phyloP scores from a whole-genome alignment of 2,113 vertebrate genomes.

The Meles meles region DNA sequence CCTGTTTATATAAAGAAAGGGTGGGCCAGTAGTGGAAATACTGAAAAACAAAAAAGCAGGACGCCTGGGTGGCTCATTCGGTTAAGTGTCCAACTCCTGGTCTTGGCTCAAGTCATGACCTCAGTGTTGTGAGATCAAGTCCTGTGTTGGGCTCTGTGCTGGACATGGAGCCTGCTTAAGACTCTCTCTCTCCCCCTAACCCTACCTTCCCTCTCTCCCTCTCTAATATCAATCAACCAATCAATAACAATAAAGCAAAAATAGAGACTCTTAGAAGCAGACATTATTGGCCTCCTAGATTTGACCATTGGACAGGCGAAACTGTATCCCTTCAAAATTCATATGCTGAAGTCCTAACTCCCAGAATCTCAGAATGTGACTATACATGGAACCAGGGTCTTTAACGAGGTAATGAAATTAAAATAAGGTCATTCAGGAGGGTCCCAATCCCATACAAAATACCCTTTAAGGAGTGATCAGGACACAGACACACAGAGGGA shows the following conservation, averaged over 20 bases:
- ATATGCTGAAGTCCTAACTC: not conserved
- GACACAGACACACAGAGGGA: rapidly evolving
- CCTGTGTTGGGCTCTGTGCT: not conserved
- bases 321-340: not conserved
- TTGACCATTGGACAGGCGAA: not conserved
- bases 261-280: not conserved
- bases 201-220: not conserved
- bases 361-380: not conserved
- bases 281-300: rapidly evolving
- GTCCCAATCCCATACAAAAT: not conserved
- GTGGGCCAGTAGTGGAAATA: rapidly evolving
- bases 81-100: not conserved
- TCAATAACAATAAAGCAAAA: not conserved
- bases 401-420: not conserved
- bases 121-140: not conserved
- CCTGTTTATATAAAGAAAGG: not conserved
- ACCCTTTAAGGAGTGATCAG: too few species aligned
- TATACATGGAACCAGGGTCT: rapidly evolving
- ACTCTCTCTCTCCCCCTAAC: not conserved
- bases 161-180: not conserved
- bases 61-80: rapidly evolving
- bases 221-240: not conserved
- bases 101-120: not conserved
- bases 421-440: not conserved
- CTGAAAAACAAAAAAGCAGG: not conserved